phyloP scores from a whole-genome alignment of 1,140 invertebrate genomes.

The Nomia melanderi region DNA sequence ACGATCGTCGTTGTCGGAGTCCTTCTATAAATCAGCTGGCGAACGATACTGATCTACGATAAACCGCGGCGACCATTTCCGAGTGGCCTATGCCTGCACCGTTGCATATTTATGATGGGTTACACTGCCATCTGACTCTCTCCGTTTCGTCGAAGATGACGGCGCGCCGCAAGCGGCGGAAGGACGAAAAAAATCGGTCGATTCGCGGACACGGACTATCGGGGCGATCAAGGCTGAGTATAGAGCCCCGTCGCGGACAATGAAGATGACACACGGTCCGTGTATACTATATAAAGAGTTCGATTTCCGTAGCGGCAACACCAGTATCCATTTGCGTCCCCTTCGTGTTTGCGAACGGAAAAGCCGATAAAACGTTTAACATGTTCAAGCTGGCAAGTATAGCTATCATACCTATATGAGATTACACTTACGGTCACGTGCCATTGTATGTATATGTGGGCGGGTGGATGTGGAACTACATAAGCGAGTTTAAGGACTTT shows the following conservation, averaged over 20 bases:
- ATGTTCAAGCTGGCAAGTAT: constrained; percentile 69
- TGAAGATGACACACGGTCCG: constrained; percentile 44
- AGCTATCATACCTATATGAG: constrained; percentile 11
- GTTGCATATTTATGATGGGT: constrained; percentile 16
- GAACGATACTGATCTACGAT: constrained; percentile 52
- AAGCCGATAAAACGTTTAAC: constrained; percentile 68
- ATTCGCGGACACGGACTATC: constrained; percentile 40
- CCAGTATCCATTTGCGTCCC: constrained; percentile 48
- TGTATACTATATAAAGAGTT: constrained; percentile 63
- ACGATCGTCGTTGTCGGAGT: constrained; percentile 20
- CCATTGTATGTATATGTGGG: too few species aligned
- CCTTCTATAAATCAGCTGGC: constrained; percentile 62
- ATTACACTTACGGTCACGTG: constrained; percentile 1
- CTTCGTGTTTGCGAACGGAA: constrained; percentile 55
- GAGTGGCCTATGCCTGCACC: neutral
- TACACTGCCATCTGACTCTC: neutral
- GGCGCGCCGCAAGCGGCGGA: too few species aligned
- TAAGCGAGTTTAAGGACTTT: too few species aligned
- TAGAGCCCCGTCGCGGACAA: constrained; percentile 36
- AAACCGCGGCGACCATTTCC: constrained; percentile 31
- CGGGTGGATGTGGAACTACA: too few species aligned
- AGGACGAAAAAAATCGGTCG: constrained; percentile 29
- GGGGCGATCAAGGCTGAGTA: constrained; percentile 10
- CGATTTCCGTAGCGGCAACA: constrained; percentile 44
- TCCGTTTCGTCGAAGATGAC: neutral